A percentile compares a stretch with the other conserved stretches of the same genome.
These are phyloP conservation scores for Muntiacus reevesi DNA, from an alignment of 2,113 vertebrate genomes.

Conservation along the genomic window DNA sequence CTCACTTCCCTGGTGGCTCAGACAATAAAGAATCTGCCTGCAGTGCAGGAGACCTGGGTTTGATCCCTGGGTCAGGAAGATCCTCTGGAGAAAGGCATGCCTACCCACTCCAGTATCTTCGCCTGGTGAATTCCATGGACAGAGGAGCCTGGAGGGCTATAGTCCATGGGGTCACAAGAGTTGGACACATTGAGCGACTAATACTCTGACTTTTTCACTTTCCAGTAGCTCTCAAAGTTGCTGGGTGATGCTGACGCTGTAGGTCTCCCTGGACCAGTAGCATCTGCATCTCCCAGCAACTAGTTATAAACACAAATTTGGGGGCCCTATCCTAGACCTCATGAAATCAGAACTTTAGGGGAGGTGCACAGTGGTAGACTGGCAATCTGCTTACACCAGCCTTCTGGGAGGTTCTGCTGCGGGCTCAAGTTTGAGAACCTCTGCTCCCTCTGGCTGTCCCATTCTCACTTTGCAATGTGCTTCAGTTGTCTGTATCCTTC, in stretches of 20 bases:
- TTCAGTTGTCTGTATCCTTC: not conserved
- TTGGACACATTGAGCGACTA: not conserved
- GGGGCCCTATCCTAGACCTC: not conserved
- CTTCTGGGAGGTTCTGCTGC: not conserved
- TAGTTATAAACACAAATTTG: not conserved
- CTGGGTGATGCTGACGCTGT: not conserved
- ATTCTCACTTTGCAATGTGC: no score
- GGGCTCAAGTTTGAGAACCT: not conserved
- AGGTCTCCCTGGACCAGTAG: not conserved
- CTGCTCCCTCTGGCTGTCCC: not conserved
- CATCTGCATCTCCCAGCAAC: no score
- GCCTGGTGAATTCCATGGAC: not conserved
- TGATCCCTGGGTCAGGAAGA: not conserved
- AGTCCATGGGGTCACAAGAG: not conserved
- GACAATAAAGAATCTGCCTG: not conserved
- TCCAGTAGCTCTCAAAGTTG: not conserved
- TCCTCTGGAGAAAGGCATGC: not conserved
- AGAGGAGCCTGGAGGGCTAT: not conserved
- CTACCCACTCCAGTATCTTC: not conserved
- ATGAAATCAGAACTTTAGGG: not conserved
- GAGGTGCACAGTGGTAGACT: rapidly evolving
- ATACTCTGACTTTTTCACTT: not conserved
- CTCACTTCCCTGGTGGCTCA: not conserved
- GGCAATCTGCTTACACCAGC: not conserved
- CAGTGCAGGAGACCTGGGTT: not conserved